A percentile compares a stretch with the other conserved stretches of the same genome.
Evolutionary conservation across 2,888 invertebrate species (phyloP).

Genomic region (Platyscelio sp.): DNA sequence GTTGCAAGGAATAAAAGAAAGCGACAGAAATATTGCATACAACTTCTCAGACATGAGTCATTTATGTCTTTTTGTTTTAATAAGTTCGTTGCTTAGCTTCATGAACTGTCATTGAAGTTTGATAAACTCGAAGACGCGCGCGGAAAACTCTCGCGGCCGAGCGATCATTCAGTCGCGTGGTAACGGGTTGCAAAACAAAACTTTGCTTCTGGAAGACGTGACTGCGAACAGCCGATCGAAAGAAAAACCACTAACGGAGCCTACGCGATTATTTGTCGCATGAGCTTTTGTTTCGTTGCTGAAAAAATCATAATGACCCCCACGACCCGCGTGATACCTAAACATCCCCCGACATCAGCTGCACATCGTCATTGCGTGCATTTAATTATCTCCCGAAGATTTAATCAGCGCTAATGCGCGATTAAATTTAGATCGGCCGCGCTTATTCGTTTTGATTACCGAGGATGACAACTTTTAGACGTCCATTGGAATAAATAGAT

Average conservation of each 20-base stretch:
- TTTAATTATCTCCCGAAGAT: conserved; percentile 49
- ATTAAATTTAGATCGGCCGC: conserved; percentile 63
- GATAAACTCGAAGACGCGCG: conserved; percentile 60
- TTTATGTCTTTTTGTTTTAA: conserved; percentile 45
- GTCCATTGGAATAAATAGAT: conserved; percentile 70
- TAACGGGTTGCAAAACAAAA: conserved; percentile 66
- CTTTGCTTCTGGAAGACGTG: conserved; percentile 62
- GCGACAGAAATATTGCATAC: too few species aligned
- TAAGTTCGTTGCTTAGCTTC: conserved; percentile 47
- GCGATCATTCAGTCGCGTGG: conserved; percentile 64
- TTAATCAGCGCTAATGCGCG: conserved; percentile 60
- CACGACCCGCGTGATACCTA: too few species aligned
- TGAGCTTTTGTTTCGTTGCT: too few species aligned
- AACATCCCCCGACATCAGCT: too few species aligned
- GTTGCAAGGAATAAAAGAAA: too few species aligned
- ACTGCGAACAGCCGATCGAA: too few species aligned
- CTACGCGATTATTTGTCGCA: conserved; percentile 59
- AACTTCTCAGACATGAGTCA: too few species aligned
- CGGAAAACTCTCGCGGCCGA: conserved; percentile 49
- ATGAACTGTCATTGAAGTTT: conserved; percentile 64
- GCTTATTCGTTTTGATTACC: conserved; percentile 74
- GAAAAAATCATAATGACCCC: too few species aligned
- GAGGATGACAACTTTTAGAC: conserved; percentile 80
- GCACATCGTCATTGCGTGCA: conserved; percentile 46
- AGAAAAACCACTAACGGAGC: conserved; percentile 68